Base-by-base conservation (phyloP, 2,113 vertebrate genomes). In the Lepisosteus oculatus region DNA sequence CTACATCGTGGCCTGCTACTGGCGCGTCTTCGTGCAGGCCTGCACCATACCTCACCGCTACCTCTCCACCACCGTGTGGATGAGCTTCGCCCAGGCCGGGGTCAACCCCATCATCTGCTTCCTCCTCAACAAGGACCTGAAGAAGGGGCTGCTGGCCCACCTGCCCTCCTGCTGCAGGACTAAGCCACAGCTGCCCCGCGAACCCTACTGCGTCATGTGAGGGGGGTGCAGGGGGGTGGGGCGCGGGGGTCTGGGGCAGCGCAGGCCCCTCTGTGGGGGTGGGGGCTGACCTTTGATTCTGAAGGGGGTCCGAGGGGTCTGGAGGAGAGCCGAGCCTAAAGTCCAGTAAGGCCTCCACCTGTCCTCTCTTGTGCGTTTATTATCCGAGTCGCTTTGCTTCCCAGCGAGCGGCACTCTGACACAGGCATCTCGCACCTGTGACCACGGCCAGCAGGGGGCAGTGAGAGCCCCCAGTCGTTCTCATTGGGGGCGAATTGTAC, bases 141-240 rank as follows among this genome's bases (percentile, higher is more conserved):
- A 95, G 85, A 95, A 95, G 88, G 94, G 94, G 85, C 92, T 97
- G 84, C 83, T 93, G 87, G 93, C 94, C 85, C 93, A 95, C 66
- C 87, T 95, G 84, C 95, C 95, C 69, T 91, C 93, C 70, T 95
- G 94, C 89, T 96, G 95, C 90, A 93, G 95, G 90, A 94, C 94
- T 93, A 95, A 91, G 91, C 93, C 94, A 86, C 93, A 94, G 71
- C 92, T 94, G 79, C 94, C 95, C 83, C 93, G 94, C 85, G 95
- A 97, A 93, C 94, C 94, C 90, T 97, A 96, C 87, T 97, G 95
- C 88, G 94, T 97, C 61, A 95, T 96, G 94, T 97, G 88, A 92
- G 89, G 42, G 13, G 12, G 63, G 55, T 65, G 67, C 43, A 65
- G 17, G 65, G 67, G 43, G 51, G 67, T 3, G 4, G 14, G 12